Percentiles rank a stretch among this genome's conserved stretches.
phyloP scores from a whole-genome alignment of 2,797 vertebrate species.

The Crenichthys baileyi region DNA sequence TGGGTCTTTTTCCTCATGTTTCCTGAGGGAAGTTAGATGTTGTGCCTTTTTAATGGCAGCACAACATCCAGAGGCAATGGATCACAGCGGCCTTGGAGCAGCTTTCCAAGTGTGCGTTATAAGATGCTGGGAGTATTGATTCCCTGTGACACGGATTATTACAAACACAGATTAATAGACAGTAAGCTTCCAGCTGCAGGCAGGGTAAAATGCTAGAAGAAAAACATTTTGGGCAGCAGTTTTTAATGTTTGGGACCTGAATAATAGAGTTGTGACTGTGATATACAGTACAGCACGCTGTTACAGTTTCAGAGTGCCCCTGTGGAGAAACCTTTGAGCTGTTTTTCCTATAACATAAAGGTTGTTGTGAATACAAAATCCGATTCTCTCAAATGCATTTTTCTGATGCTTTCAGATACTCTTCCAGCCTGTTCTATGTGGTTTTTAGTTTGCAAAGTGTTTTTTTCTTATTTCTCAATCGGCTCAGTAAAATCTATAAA shows the following conservation, averaged over 20 bases:
- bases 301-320: slow-evolving; percentile 43
- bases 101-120: slow-evolving; percentile 65
- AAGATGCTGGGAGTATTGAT: slow-evolving; percentile 70
- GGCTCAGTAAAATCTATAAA: not conserved
- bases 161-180: slow-evolving; percentile 77
- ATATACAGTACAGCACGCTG: slow-evolving; percentile 40
- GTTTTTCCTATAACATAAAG: slow-evolving; percentile 25
- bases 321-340: slow-evolving; percentile 29
- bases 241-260: slow-evolving; percentile 36
- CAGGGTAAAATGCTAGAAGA: slow-evolving; percentile 41
- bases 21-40: slow-evolving; percentile 54
- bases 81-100: slow-evolving; percentile 68
- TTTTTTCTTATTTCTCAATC: slow-evolving; percentile 12
- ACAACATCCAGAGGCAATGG: slow-evolving; percentile 58
- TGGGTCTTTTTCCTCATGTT: slow-evolving; percentile 41
- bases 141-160: slow-evolving; percentile 65
- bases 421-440: slow-evolving; percentile 33
- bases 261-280: slow-evolving; percentile 57
- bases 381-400: slow-evolving; percentile 22
- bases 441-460: slow-evolving; percentile 21
- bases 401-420: slow-evolving; percentile 29
- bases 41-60: slow-evolving; percentile 45
- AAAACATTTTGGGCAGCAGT: slow-evolving; percentile 47
- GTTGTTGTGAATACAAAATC: slow-evolving; percentile 39
- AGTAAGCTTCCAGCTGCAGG: slow-evolving; percentile 55